Conservation (phyloP, 1,140 invertebrate genomes). For the Batillaria attramentaria region DNA sequence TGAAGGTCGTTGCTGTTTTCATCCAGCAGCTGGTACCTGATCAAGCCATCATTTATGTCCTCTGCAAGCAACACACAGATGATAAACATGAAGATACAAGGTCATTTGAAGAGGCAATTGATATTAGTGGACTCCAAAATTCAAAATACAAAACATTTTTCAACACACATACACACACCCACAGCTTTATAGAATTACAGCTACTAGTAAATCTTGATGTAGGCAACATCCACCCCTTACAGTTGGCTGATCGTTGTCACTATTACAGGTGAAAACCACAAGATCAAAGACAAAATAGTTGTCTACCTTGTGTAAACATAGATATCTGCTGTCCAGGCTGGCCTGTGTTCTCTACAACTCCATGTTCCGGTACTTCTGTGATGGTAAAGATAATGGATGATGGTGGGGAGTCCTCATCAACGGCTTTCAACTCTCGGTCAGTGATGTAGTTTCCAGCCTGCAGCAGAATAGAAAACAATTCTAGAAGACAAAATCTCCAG, state of each 20-base stretch:
- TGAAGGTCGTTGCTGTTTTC: conserved; percentile 41
- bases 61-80: conserved; percentile 48
- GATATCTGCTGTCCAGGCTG: conserved; percentile 54
- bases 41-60: conserved; percentile 62
- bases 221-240: too few species aligned
- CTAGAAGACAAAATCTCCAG: too few species aligned
- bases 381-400: conserved; percentile 58
- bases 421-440: conserved; percentile 52
- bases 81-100: not conserved
- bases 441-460: conserved; percentile 62
- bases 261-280: too few species aligned
- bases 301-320: conserved; percentile 66
- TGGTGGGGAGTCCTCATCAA: conserved; percentile 61
- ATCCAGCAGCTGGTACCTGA: conserved; percentile 62
- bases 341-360: conserved; percentile 57
- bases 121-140: too few species aligned
- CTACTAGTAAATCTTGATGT: too few species aligned
- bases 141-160: too few species aligned
- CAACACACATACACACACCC: conserved; percentile 1
- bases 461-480: conserved; percentile 10
- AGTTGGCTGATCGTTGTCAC: too few species aligned
- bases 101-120: too few species aligned
- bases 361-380: conserved; percentile 53
- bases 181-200: too few species aligned
- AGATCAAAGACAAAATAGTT: not conserved